These are phyloP conservation scores for Trematocara caparti DNA, from an alignment of 2,797 vertebrate genomes.

Conservation along the genomic window DNA sequence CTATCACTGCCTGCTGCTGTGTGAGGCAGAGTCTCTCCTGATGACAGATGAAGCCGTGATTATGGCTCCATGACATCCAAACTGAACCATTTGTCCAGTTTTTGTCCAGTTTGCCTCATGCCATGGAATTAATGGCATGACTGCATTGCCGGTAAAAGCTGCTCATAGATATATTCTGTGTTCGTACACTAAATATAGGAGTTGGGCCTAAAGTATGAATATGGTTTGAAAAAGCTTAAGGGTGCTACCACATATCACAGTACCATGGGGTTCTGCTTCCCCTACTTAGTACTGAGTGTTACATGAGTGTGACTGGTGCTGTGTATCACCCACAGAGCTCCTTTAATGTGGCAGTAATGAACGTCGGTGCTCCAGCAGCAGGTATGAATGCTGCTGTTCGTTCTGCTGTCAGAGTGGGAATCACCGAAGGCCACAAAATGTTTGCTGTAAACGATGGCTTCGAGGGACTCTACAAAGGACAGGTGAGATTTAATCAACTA, in stretches of 20 bases:
- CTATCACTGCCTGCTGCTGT: conserved; percentile 13
- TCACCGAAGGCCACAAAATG: conserved; percentile 94
- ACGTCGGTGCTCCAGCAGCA: conserved; percentile 93
- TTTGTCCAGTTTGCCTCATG: not conserved
- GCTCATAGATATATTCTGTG: not conserved
- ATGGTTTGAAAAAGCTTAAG: not conserved
- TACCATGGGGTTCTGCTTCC: not conserved
- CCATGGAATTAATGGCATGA: not conserved
- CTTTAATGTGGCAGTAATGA: conserved; percentile 90
- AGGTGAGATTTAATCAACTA: conserved; percentile 71
- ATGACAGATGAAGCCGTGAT: not conserved
- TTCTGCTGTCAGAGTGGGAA: conserved; percentile 91
- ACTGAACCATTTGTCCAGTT: not conserved
- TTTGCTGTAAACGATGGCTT: conserved; percentile 93
- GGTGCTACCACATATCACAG: not conserved
- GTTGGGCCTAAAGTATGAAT: not conserved
- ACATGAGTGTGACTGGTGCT: not conserved
- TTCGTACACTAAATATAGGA: not conserved
- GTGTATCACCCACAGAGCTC: conserved; percentile 68
- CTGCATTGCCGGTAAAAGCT: not conserved
- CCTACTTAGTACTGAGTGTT: not conserved
- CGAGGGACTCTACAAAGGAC: conserved; percentile 90
- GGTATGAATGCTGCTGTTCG: conserved; percentile 98
- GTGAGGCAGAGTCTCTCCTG: not conserved
- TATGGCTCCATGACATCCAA: not conserved